Evolutionary conservation across 2,888 invertebrate species (phyloP), one percentile per base, ranked within the genome.

Genomic region (Thyatira batis): DNA sequence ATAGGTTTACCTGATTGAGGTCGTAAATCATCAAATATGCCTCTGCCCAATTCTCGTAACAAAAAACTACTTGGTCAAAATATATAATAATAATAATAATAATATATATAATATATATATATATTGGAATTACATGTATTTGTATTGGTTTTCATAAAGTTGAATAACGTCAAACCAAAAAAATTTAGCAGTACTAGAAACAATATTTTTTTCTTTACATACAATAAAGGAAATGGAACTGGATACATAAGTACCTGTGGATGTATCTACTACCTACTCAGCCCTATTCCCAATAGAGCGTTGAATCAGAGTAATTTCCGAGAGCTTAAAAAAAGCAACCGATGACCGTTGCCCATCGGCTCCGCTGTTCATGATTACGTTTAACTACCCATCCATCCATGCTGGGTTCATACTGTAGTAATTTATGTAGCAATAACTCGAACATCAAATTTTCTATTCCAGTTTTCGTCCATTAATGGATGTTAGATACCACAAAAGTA

Each of bases 271-370:
- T 13, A 33, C 6, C 23, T 23, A 6, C 11, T 13, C n/a, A 33
- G n/a, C 13, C 33, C 33, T 13, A 33, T 33, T 75, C 74, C 78
- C 74, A 73, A 76, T 72, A 67, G 69, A 67, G 55, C 69, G 71
- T 73, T 69, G 75, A 82, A 73, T 78, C 79, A 72, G 74, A 73
- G 72, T 81, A 80, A 85, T 85, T 83, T 85, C 87, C 84, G 82
- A 60, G 61, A 66, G 62, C 63, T 67, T 62, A 71, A 81, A 82
- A 85, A 82, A 82, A 78, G 69, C 70, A 74, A 76, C 76, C 67
- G 60, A 62, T 69, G 71, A 69, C 69, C 73, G 75, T 69, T 73
- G 66, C 62, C 60, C 59, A 63, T 59, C 57, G 64, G 53, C 62
- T 52, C 51, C 52, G 49, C 11, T 13, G 30, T 13, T 39, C 0